Conservation (phyloP, 2,888 invertebrate species). For the Apodemia mormo region DNA sequence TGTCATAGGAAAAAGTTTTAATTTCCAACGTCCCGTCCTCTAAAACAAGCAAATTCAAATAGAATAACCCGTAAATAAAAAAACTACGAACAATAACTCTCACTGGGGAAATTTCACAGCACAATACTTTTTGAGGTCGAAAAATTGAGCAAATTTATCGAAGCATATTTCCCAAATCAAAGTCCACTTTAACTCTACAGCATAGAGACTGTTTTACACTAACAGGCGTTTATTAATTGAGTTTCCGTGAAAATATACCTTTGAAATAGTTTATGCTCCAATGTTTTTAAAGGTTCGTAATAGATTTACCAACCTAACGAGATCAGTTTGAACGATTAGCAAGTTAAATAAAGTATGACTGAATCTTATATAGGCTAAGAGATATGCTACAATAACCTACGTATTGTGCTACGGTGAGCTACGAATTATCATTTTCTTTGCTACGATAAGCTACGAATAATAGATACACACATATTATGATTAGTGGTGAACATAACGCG, state of each 20-base stretch:
- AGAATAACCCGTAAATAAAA: conserved; percentile 5
- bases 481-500: no score
- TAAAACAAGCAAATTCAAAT: not conserved
- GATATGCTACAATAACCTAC: not conserved
- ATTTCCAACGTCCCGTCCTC: not conserved
- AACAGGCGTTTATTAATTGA: not conserved
- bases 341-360: not conserved
- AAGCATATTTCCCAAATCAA: not conserved
- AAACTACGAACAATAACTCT: conserved; percentile 16
- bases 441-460: no score
- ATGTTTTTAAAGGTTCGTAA: conserved; percentile 14
- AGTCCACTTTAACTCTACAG: not conserved
- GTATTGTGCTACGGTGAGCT: not conserved
- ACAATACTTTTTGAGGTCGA: conserved; percentile 16
- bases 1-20: not conserved
- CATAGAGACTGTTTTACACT: not conserved
- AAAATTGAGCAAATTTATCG: conserved; percentile 15
- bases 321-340: conserved; percentile 3
- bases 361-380: not conserved
- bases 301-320: conserved; percentile 15
- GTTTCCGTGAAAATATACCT: conserved; percentile 16
- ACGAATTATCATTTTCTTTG: not conserved
- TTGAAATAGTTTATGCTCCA: conserved; percentile 6
- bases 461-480: no score
- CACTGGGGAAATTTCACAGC: conserved; percentile 18